Evolutionary conservation across 2,888 invertebrate genomes (phyloP).

Genomic region (Lochmaea capreae): DNA sequence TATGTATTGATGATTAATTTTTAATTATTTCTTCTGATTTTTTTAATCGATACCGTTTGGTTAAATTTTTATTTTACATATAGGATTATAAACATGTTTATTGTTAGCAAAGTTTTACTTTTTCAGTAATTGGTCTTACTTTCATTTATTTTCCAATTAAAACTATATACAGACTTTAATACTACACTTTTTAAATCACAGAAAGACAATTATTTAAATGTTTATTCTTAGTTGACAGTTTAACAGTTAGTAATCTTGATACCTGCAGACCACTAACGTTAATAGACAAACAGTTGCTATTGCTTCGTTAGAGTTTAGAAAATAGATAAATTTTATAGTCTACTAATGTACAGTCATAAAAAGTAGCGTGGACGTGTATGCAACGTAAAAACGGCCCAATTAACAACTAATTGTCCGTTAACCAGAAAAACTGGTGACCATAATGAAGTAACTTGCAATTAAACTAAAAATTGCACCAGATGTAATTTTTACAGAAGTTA

Average conservation of each 20-base stretch:
- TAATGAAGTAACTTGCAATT: conserved; percentile 5
- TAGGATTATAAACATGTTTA: too few relatives aligned
- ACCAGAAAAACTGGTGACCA: neutral
- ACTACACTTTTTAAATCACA: neutral
- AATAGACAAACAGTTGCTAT: neutral
- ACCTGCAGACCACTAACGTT: neutral
- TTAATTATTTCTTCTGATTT: too few relatives aligned
- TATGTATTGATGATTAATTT: too few relatives aligned
- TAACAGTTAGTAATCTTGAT: neutral
- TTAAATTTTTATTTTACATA: too few relatives aligned
- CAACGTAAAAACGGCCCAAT: neutral
- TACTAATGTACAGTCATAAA: neutral
- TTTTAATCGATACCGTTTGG: too few relatives aligned
- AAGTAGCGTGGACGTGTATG: neutral
- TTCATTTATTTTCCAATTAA: too few relatives aligned
- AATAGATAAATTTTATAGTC: neutral
- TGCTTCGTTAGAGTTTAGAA: neutral
- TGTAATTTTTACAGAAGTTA: neutral
- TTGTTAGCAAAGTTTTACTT: too few relatives aligned
- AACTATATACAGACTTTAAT: too few relatives aligned
- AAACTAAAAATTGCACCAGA: conserved; percentile 1
- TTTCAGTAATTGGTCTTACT: too few relatives aligned
- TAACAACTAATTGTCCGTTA: conserved; percentile 1
- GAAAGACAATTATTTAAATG: neutral
- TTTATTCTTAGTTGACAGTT: neutral